Conservation (phyloP, 2,113 vertebrate species). For the Trochalopteron elliotii region DNA sequence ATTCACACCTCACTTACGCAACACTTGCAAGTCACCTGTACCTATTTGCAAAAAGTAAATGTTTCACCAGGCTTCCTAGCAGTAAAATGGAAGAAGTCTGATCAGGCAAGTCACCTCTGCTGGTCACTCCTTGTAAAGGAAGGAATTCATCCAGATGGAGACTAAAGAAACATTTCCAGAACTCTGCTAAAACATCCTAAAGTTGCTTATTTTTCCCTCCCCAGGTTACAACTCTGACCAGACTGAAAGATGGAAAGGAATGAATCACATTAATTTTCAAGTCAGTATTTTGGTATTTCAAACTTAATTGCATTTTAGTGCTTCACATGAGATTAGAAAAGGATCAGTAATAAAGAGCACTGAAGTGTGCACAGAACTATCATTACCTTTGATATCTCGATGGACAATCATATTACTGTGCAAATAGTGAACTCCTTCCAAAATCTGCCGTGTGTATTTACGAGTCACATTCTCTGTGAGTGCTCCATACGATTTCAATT, state of each 20-base stretch:
- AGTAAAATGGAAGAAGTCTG: neutral
- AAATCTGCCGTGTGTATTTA: slow-evolving; percentile 95
- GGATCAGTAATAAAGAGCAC: neutral
- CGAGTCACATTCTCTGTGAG: slow-evolving; percentile 97
- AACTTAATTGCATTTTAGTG: neutral
- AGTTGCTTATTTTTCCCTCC: neutral
- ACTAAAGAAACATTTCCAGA: neutral
- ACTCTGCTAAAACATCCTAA: neutral
- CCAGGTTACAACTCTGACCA: neutral
- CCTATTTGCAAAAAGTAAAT: neutral
- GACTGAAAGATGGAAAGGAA: neutral
- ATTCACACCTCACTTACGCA: neutral
- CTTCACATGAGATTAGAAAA: neutral
- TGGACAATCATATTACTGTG: slow-evolving; percentile 99
- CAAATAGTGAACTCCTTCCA: slow-evolving; percentile 97
- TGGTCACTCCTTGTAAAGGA: neutral
- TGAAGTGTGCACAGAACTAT: neutral
- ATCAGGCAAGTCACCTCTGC: neutral
- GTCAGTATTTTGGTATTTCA: neutral
- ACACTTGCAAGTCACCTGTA: neutral
- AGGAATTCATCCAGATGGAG: neutral
- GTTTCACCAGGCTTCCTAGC: neutral
- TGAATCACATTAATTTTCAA: neutral
- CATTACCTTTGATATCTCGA: slow-evolving; percentile 97
- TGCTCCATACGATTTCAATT: slow-evolving; percentile 94